These are phyloP conservation scores for Cyclina sinensis DNA, from an alignment of 1,140 invertebrate genomes.

Conservation along the genomic window DNA sequence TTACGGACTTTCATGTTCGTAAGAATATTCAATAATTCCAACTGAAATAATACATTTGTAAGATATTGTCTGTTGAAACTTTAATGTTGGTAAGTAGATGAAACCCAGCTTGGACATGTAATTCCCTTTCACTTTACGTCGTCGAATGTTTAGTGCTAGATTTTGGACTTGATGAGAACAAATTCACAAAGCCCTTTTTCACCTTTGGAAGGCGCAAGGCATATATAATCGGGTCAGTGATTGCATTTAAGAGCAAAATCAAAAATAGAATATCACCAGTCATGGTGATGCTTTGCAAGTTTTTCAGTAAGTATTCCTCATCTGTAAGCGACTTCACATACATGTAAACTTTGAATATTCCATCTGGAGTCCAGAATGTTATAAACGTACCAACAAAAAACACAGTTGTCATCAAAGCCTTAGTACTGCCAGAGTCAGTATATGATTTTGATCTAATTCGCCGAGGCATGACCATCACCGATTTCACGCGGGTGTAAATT, in stretches of 20 bases:
- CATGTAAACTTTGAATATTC: conserved; percentile 79
- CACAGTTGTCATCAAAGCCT: conserved; percentile 90
- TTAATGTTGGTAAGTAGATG: no score
- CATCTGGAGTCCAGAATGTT: conserved; percentile 90
- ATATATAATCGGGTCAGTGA: conserved; percentile 91
- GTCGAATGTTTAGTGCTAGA: no score
- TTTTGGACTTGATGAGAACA: neutral
- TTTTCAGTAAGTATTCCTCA: neutral
- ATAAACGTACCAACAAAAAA: conserved; percentile 90
- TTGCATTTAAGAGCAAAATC: conserved; percentile 90
- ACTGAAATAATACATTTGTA: no score
- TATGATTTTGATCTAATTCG: neutral
- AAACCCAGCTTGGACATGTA: no score
- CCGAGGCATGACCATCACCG: neutral
- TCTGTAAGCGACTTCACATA: neutral
- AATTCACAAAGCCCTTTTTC: conserved; percentile 66
- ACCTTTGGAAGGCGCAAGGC: conserved; percentile 89
- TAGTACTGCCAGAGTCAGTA: conserved; percentile 86
- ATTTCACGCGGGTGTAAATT: conserved; percentile 49
- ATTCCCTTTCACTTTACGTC: no score
- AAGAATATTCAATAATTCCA: no score
- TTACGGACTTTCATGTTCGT: no score
- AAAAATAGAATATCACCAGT: neutral
- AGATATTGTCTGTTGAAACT: no score
- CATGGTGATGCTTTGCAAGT: neutral